Base-by-base conservation (phyloP, 2,888 invertebrate genomes). In the Acrobasis repandana region DNA sequence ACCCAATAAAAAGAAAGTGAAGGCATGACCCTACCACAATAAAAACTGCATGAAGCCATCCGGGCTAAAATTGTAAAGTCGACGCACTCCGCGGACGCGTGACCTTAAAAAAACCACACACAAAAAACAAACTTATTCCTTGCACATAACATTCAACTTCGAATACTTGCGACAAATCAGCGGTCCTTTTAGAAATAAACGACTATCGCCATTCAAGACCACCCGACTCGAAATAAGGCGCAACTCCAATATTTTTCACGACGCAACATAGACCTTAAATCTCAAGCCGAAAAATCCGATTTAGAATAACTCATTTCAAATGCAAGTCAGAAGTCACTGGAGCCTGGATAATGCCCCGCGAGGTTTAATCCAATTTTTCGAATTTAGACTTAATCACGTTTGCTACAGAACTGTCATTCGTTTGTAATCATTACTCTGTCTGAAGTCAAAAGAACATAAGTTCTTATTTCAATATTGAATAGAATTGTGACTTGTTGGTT, bases 1-100 rank as follows among this genome's bases (percentile, higher is more conserved):
- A 69, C 70, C 74, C 77, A 85, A 83, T 74, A 83, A 86, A 80
- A 85, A 77, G 75, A 83, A 80, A 79, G 76, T 70, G 66, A 70
- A 73, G 83, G 81, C 85, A 83, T 88, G 88, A 89, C 88, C 90
- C 88, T 87, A 88, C 83, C 85, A 84, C 88, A 91, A 91, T 88
- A 91, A 91, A 88, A 90, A 90, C 83, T 85, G 83, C 85, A 90
- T 83, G 84, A 89, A 83, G 81, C 86, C 85, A 86, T 87, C 86
- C 90, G 82, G 83, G 84, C 90, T 90, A 90, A 90, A 90, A 90
- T 87, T 85, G 83, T 86, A 81, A 80, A 79, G 90, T 85, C 90
- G 87, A 87, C 88, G 90, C 84, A 86, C 90, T 82, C 83, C 61
- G 60, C 69, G 72, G 69, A 72, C 71, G 64, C 70, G 67, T 81